These are phyloP conservation scores for Diloba caeruleocephala DNA, from an alignment of 2,888 invertebrate species.

Conservation along the genomic window DNA sequence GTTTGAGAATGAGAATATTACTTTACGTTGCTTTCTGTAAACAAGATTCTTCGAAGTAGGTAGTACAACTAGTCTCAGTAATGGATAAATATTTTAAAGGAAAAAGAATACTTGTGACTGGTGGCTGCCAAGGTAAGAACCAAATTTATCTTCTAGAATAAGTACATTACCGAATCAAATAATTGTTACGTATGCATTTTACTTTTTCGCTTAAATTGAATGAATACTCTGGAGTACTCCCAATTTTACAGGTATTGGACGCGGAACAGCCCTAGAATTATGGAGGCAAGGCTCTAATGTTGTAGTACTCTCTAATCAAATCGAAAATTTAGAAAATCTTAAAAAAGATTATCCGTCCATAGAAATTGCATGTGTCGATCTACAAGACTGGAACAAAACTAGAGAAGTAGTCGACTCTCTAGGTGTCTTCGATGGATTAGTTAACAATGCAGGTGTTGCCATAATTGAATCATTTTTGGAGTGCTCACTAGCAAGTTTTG, in stretches of 20 bases:
- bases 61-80: slow-evolving; percentile 17
- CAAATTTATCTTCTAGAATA: too few relatives aligned
- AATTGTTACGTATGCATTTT: background rate
- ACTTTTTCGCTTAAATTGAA: background rate
- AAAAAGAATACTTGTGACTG: slow-evolving; percentile 95
- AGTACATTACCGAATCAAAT: too few relatives aligned
- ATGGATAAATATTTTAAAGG: slow-evolving; percentile 90
- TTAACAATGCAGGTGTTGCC: slow-evolving; percentile 96
- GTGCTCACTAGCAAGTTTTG: slow-evolving; percentile 91
- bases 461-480: slow-evolving; percentile 92
- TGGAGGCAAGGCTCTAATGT: slow-evolving; percentile 92
- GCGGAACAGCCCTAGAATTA: slow-evolving; percentile 91
- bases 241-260: slow-evolving; percentile 90
- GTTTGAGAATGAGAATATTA: slow-evolving; percentile 9
- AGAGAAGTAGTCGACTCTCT: slow-evolving; percentile 86
- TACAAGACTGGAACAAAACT: slow-evolving; percentile 93
- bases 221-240: too few relatives aligned
- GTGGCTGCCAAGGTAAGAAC: slow-evolving; percentile 94
- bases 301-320: slow-evolving; percentile 92
- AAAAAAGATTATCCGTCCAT: slow-evolving; percentile 90
- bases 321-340: slow-evolving; percentile 90
- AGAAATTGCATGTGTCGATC: slow-evolving; percentile 90
- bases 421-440: slow-evolving; percentile 93
- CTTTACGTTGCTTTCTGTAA: slow-evolving; percentile 15
- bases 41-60: slow-evolving; percentile 11